phyloP scores from a whole-genome alignment of 2,113 vertebrate species.

The Zosterops lateralis region DNA sequence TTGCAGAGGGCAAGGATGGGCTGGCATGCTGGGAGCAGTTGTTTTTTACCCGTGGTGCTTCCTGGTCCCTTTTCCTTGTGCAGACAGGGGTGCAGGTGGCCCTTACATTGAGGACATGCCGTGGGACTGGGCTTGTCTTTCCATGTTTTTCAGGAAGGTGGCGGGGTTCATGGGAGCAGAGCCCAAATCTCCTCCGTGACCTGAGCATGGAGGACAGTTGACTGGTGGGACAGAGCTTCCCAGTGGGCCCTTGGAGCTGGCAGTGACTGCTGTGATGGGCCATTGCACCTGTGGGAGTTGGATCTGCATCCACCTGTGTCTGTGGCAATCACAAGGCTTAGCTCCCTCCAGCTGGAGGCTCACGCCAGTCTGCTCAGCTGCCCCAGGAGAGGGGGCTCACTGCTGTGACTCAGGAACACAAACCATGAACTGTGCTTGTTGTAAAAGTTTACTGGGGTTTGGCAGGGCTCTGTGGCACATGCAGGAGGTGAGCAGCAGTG shows the following conservation, averaged over 20 bases:
- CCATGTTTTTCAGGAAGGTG: not conserved
- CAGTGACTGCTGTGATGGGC: not conserved
- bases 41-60: not conserved
- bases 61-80: accelerated
- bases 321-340: accelerated
- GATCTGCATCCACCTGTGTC: not conserved
- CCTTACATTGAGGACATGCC: accelerated
- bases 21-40: not conserved
- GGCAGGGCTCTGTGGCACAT: not conserved
- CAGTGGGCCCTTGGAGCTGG: accelerated
- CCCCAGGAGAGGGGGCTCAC: accelerated
- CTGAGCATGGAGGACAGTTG: not conserved
- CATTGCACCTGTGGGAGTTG: not conserved
- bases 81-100: not conserved
- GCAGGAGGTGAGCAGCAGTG: not conserved
- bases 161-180: not conserved
- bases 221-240: not conserved
- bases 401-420: not conserved
- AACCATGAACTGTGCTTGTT: not conserved
- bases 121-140: accelerated
- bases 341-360: not conserved
- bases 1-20: not conserved
- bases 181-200: not conserved
- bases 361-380: not conserved
- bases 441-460: not conserved